phyloP scores from a whole-genome alignment of 1,140 invertebrate species.

The Drosophila repletoides region DNA sequence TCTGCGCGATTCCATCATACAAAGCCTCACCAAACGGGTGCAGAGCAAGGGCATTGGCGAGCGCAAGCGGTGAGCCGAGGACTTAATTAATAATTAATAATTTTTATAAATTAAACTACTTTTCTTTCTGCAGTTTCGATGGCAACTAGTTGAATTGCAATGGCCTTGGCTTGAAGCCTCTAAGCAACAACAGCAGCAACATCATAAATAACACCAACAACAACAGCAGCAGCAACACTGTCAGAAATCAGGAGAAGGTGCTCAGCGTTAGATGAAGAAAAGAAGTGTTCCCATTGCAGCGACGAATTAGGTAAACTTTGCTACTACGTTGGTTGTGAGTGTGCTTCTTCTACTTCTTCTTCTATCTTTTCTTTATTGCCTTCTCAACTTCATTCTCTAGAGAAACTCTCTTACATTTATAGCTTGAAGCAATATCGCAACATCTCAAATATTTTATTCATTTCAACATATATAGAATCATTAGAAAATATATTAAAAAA shows the following conservation, averaged over 20 bases:
- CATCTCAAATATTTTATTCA: no score
- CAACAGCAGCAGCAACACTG: conserved; percentile 30
- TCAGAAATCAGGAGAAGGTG: conserved; percentile 85
- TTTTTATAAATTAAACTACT: not conserved
- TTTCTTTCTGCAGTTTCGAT: conserved; percentile 57
- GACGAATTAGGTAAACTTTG: conserved; percentile 93
- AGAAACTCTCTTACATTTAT: conserved; percentile 21
- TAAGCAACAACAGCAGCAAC: conserved; percentile 40
- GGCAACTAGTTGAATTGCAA: conserved; percentile 55
- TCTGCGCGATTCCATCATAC: conserved; percentile 88
- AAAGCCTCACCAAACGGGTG: conserved; percentile 88
- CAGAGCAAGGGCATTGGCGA: conserved; percentile 85
- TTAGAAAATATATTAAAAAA: no score
- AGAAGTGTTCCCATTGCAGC: conserved; percentile 96
- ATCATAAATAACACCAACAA: conserved; percentile 18
- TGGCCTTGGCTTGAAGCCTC: conserved; percentile 18
- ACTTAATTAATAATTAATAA: not conserved
- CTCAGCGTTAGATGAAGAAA: conserved; percentile 96
- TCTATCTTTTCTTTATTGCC: no score
- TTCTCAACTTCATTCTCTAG: not conserved
- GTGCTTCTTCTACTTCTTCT: conserved; percentile 52
- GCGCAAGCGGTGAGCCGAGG: conserved; percentile 77
- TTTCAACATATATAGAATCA: no score
- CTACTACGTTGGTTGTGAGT: conserved; percentile 82
- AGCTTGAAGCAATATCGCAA: no score